Base-by-base conservation (phyloP, 2,888 invertebrate genomes). In the Eurytoma californica region DNA sequence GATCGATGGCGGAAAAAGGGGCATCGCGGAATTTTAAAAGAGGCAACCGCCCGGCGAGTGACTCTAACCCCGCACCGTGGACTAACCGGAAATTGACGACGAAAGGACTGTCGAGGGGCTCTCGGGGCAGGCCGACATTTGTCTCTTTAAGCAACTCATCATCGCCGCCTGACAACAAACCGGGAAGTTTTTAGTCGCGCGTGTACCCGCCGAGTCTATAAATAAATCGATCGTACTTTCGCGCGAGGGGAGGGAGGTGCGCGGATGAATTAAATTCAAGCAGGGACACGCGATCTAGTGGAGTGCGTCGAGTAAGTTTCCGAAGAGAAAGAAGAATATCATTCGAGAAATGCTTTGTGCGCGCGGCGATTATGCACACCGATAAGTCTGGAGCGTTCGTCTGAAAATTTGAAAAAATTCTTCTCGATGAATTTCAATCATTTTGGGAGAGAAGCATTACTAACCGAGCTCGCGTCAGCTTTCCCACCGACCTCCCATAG, bases 1-100 rank as follows among this genome's bases (percentile, higher is more conserved):
- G 53, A 53, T 53, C 53, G 53, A 13, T 53, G 14, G 53, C 53
- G 16, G 53, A 13, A n/a, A 13, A 9, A 53, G 53, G 53, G 12
- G 14, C 58, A 24, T 39, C 9, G 9, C 9, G 3, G 58, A 47
- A 20, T 28, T 70, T 47, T 20, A 1, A 1, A n/a, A 60, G 39
- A 61, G n/a, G 30, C 13, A 3, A 16, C 5, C n/a, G 55, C 14
- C n/a, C 51, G 47, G 67, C 30, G 67, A 67, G 60, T 66, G 16
- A 24, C 49, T 9, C 58, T 20, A 51, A 13, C 58, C 55, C 18
- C 24, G 0, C 57, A n/a, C 24, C 13, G 3, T 16, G 3, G 39
- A 39, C 39, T 39, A 39, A 39, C 67, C 67, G 67, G 68, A 75
- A 75, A 75, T 68, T 61, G 61, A 68, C 49, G 61, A 66, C 51